Evolutionary conservation across 2,888 invertebrate species (phyloP), one percentile per base, ranked within the genome.

Genomic region (Patella caerulea): DNA sequence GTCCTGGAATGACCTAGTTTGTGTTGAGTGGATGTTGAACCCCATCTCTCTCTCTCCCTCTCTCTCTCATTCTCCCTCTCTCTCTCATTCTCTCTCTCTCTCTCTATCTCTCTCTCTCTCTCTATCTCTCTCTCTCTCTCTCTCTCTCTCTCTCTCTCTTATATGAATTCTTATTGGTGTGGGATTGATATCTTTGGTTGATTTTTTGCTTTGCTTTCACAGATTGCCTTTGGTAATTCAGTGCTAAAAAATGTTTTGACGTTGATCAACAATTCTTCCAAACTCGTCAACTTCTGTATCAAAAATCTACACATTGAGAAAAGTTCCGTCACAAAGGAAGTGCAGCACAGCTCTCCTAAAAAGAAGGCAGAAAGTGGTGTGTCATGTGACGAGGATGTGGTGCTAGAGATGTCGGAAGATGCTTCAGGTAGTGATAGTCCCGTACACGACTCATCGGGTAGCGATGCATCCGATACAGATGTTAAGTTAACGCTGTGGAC

Each of bases 391-490:
- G 72, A 76, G 17, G 83, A 82, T 14, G 78, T 74, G 1, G 53
- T 76, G 53, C 79, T 78, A 0, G 83, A 83, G 53, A 55, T 80
- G 4, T 83, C 82, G 9, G 83, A 83, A 53, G 82, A 82, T 17
- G 55, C 75, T 7, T 82, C 82, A 3, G 80, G 77, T 15, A 79
- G 81, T 3, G 79, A 73, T 45, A 80, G 81, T 45, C 80, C 80
- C 4, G 70, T 79, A 15, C 80, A 79, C 54, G 75, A 76, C 24
- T 72, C 73, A 53, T 29, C 73, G 12, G 70, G 74, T 3, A 65
- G 19, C 3, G 65, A 24, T 12, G 3, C 0, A 0, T 65, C 65
- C 0, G 65, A 65, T 24, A 45, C 45, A 45, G 65, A 24, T 4
- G 19, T 65, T n/a, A 19, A 65, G 11, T 24, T 65, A 3, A 65